Conservation (phyloP, 2,797 vertebrate genomes). For the Enteromius unitaeniatus region DNA sequence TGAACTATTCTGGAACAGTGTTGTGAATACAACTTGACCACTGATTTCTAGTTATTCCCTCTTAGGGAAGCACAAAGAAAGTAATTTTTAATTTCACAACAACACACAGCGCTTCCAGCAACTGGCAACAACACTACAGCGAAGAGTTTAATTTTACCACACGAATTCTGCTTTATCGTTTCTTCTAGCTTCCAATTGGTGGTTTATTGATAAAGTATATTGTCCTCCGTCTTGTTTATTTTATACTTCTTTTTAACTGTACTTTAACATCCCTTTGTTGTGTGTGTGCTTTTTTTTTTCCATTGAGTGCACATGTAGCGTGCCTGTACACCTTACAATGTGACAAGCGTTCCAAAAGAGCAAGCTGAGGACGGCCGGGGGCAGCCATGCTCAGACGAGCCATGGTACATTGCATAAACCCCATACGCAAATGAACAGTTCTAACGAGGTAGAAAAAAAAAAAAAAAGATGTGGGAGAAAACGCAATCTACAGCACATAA, state of each 20-base stretch:
- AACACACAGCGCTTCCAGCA: no score
- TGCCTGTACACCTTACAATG: constrained; percentile 37
- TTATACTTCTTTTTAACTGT: background rate
- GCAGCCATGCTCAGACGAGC: constrained; percentile 26
- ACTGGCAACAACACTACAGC: no score
- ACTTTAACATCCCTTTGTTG: background rate
- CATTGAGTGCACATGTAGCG: background rate
- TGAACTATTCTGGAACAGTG: no score
- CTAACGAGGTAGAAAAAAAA: background rate
- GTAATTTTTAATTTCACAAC: no score
- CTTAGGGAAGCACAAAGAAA: no score
- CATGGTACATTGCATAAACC: constrained; percentile 46
- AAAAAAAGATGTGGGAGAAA: constrained; percentile 11
- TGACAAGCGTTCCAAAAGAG: constrained; percentile 51
- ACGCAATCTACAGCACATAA: background rate
- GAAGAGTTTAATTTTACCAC: background rate
- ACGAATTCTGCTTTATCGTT: background rate
- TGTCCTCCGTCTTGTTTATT: background rate
- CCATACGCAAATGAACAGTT: constrained; percentile 26
- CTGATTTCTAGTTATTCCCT: no score
- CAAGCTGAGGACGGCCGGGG: constrained; percentile 41
- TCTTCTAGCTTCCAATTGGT: constrained; percentile 26
- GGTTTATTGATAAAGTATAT: background rate
- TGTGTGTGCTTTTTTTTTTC: constrained; percentile 25
- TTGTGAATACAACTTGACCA: no score